These are phyloP conservation scores for Dermatemys mawii DNA, from an alignment of 2,113 vertebrate species.

Conservation along the genomic window DNA sequence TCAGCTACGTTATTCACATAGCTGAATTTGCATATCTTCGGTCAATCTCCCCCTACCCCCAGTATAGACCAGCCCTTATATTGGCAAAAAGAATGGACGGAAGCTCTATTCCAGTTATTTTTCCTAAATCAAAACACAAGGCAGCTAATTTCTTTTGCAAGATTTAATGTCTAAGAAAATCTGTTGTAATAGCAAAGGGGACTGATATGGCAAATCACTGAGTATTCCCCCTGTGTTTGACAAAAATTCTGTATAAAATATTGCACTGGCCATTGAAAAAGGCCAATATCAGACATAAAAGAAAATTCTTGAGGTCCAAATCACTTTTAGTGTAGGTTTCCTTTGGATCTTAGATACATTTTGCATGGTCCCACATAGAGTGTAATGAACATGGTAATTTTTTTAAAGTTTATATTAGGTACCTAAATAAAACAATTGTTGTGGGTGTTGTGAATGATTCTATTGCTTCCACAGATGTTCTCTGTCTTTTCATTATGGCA, in stretches of 20 bases:
- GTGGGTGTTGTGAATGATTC: background rate
- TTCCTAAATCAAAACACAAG: background rate
- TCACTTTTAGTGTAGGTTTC: background rate
- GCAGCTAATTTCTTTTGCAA: background rate
- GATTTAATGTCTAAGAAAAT: background rate
- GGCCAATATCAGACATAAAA: background rate
- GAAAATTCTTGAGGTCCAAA: background rate
- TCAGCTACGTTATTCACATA: no score
- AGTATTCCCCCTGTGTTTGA: background rate
- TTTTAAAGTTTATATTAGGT: background rate
- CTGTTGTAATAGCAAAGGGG: background rate
- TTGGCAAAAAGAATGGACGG: background rate
- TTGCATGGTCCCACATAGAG: background rate
- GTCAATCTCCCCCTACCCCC: no score
- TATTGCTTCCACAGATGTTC: background rate
- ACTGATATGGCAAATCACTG: background rate
- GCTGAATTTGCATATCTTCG: no score
- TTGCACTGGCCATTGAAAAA: background rate
- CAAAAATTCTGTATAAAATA: background rate
- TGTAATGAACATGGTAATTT: background rate
- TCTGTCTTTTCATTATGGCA: background rate
- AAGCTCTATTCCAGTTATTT: background rate
- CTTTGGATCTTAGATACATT: background rate
- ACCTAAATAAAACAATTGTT: background rate
- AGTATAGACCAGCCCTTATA: no score